Evolutionary conservation across 1,140 invertebrate genomes (phyloP).

Genomic region (Sycobia sp.): DNA sequence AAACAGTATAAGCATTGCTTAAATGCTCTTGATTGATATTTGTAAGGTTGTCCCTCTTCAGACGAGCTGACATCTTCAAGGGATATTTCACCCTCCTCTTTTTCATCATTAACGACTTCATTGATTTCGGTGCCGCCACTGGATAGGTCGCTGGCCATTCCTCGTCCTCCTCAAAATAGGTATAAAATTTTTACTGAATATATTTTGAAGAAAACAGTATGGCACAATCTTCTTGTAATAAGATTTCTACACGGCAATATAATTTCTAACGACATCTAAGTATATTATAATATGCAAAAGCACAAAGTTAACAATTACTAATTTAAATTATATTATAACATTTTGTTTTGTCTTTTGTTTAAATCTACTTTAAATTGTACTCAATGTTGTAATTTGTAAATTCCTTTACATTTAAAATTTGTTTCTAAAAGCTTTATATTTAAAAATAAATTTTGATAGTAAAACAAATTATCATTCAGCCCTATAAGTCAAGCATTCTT

Average conservation of each 20-base stretch:
- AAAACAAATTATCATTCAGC: too few relatives aligned
- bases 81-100: constrained; percentile 58
- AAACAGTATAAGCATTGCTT: constrained; percentile 40
- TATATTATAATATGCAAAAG: background rate
- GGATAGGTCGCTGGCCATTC: constrained; percentile 54
- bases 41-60: constrained; percentile 47
- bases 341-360: too few relatives aligned
- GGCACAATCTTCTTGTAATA: background rate
- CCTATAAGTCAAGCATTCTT: too few relatives aligned
- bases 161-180: constrained; percentile 28
- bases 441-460: too few relatives aligned
- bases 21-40: constrained; percentile 29
- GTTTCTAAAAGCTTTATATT: too few relatives aligned
- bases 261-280: background rate
- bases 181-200: constrained; percentile 29
- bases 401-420: too few relatives aligned
- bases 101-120: constrained; percentile 50
- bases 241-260: background rate
- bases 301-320: background rate
- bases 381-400: too few relatives aligned
- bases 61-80: constrained; percentile 59
- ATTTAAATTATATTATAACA: too few relatives aligned
- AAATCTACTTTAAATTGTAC: too few relatives aligned
- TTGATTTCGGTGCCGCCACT: constrained; percentile 50
- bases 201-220: constrained; percentile 20